Evolutionary conservation across 92 coral and sea anemone species (phyloP), one percentile per base, ranked within the genome.

Genomic region (Siderastrea siderea): DNA sequence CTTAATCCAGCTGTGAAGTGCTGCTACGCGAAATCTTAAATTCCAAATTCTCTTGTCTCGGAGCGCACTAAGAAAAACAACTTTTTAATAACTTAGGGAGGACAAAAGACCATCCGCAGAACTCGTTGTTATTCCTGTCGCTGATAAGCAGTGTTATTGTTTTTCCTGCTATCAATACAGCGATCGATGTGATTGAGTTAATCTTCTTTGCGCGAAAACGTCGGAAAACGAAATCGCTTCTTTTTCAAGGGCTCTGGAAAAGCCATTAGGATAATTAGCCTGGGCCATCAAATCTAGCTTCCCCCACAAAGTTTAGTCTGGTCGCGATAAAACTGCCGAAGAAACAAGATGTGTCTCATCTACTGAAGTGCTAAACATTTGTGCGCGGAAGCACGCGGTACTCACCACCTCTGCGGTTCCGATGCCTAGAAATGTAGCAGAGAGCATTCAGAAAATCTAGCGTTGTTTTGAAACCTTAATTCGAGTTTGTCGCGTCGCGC

Each of bases 241-340:
- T 82, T 73, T 81, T 44, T 11, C 66, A 84, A 48, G 63, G 12
- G 74, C 63, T 84, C 87, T 84, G 87, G 87, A 84, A 84, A 84
- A 84, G 45, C 80, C 87, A 84, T 84, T 84, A 84, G 80, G 48
- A 81, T 84, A 84, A 84, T 84, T 73, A 84, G 67, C 77, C 59
- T 3, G 54, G 10, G 76, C 67, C 53, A 81, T 67, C 85, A 81
- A 48, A 47, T 44, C 19, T 50, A 19, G 58, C 67, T 83, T 84
- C 80, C 87, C 78, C 81, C 65, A 73, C 87, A 61, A 84, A 84
- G 87, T 84, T 73, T 84, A 49, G 87, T 84, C 87, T 84, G 45
- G 38, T 26, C 38, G 60, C 52, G 80, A 84, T 84, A 73, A 84
- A 73, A 14, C 72, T 50, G 8, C 52, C 45, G 67, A 84, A 50